Evolutionary conservation across 2,113 vertebrate genomes (phyloP).

Genomic region (Motacilla tschutschensis): DNA sequence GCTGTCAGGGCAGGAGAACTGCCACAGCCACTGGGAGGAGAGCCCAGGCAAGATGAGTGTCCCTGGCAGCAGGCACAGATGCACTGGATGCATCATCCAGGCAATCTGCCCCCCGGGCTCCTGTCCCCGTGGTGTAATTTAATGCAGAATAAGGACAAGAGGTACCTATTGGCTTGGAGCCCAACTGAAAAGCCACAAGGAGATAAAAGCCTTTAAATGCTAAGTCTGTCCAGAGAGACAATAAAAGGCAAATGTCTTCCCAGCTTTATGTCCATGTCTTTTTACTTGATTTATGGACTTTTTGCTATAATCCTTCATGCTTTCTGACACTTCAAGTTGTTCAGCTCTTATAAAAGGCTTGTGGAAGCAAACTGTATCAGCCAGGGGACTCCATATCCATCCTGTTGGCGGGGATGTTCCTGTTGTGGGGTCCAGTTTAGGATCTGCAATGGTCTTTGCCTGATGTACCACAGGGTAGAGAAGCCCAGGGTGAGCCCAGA

Average conservation of each 20-base stretch:
- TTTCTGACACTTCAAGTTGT: conserved; percentile 21
- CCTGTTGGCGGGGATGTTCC: background rate
- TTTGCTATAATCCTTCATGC: conserved; percentile 23
- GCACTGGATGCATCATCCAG: background rate
- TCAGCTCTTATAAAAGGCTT: background rate
- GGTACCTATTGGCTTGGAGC: conserved; percentile 37
- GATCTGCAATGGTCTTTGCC: background rate
- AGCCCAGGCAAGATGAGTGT: background rate
- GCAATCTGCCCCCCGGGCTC: background rate
- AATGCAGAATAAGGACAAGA: background rate
- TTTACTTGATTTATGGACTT: conserved; percentile 13
- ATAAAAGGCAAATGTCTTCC: conserved; percentile 46
- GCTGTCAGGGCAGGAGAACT: background rate
- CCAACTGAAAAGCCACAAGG: conserved; percentile 18
- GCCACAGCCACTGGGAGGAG: background rate
- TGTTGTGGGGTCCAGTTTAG: background rate
- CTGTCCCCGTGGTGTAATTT: background rate
- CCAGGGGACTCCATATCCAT: background rate
- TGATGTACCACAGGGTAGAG: fast-evolving
- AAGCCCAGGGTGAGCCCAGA: background rate
- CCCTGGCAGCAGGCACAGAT: fast-evolving
- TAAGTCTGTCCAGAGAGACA: conserved; percentile 41
- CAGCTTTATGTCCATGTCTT: conserved; percentile 23
- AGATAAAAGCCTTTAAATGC: conserved; percentile 53
- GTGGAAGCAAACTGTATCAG: background rate